Base-by-base conservation (phyloP, 2,888 invertebrate species). In the Blastobasis lacticolella region DNA sequence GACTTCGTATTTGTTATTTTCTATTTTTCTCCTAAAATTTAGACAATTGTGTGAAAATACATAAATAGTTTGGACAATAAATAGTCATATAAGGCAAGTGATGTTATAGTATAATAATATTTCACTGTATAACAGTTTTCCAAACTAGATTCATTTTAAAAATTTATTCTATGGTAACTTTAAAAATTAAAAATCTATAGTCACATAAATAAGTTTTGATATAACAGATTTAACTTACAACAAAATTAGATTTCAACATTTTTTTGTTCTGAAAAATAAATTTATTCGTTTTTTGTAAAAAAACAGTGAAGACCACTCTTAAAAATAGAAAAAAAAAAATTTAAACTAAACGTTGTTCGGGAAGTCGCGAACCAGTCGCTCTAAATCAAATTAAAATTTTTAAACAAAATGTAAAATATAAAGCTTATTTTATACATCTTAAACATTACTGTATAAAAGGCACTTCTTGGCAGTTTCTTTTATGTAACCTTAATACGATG, bases 391-490 rank as follows among this genome's bases (percentile, higher is more conserved):
- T 64, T 61, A 54, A 58, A 63, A 67, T 56, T 63, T 66, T 63
- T 62, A 64, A 63, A 63, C 57, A 66, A 61, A 63, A 66, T 60
- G 64, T 54, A 63, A 64, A 58, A 41, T 37, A 50, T 36, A 49
- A 65, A 66, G 60, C 69, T 69, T 65, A 55, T 60, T 64, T 55
- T 62, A 67, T 64, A 66, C 65, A 60, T 57, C 66, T 66, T 72
- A 70, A 66, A 66, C 72, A 69, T 72, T 71, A 78, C 66, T 75
- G 70, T 78, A 75, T 81, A 85, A 81, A 86, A 87, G 88, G 88
- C 88, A 88, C 88, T 80, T 82, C 63, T 77, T 87, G 88, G 88
- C 88, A 88, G 88, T 88, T 83, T 81, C 67, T 71, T 76, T 77
- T 72, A 75, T 69, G 74, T 72, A 71, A 70, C 62, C 73, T 73